Evolutionary conservation across 2,888 invertebrate genomes (phyloP).

Genomic region (Lissocephala sabroskyi): DNA sequence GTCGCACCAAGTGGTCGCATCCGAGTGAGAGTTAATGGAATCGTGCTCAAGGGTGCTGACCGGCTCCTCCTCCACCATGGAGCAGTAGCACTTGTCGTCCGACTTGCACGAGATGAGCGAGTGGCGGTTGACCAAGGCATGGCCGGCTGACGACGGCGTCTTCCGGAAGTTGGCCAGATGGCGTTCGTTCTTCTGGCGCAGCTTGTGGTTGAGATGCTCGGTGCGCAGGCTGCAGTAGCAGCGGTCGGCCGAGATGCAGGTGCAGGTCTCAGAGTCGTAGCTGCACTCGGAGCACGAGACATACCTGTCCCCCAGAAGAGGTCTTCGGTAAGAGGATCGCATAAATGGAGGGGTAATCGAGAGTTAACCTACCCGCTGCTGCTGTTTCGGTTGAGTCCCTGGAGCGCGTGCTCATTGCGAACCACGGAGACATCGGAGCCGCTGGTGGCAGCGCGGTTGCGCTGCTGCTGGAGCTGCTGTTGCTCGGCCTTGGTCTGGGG

Average conservation of each 20-base stretch:
- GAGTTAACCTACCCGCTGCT: slow-evolving; percentile 74
- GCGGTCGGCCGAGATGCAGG: slow-evolving; percentile 83
- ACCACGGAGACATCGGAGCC: slow-evolving; percentile 78
- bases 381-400: slow-evolving; percentile 77
- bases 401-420: slow-evolving; percentile 75
- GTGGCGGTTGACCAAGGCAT: slow-evolving; percentile 48
- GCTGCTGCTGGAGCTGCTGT: slow-evolving; percentile 53
- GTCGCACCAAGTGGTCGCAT: slow-evolving; percentile 77
- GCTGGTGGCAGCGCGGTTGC: slow-evolving; percentile 76
- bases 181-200: slow-evolving; percentile 60
- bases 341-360: background rate
- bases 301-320: slow-evolving; percentile 72
- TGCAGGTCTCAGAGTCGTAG: slow-evolving; percentile 88
- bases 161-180: slow-evolving; percentile 33
- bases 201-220: slow-evolving; percentile 48
- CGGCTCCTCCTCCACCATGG: slow-evolving; percentile 73
- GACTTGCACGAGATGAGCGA: slow-evolving; percentile 73
- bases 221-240: slow-evolving; percentile 83
- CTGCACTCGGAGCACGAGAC: slow-evolving; percentile 92
- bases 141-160: slow-evolving; percentile 8
- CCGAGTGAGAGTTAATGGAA: slow-evolving; percentile 70
- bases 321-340: too few species aligned
- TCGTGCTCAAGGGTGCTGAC: slow-evolving; percentile 69
- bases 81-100: slow-evolving; percentile 79
- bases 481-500: slow-evolving; percentile 37